Evolutionary conservation across 2,888 invertebrate genomes (phyloP).

Genomic region (Tineola bisselliella): DNA sequence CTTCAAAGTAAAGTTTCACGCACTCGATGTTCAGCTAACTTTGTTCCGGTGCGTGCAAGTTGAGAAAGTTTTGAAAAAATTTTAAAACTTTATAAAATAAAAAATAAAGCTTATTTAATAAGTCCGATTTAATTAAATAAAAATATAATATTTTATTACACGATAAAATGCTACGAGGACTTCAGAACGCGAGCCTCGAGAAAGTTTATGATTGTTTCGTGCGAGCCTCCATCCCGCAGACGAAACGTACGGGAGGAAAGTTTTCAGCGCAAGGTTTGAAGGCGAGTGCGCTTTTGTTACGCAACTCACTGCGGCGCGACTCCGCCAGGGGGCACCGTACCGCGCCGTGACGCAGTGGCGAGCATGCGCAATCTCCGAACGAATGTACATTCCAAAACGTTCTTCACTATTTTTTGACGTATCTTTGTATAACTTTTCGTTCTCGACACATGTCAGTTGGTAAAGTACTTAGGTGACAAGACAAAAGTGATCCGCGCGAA

Average conservation of each 20-base stretch:
- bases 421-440: constrained; percentile 34
- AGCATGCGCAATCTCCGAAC: constrained; percentile 47
- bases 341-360: constrained; percentile 62
- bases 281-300: constrained; percentile 63
- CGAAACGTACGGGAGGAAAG: constrained; percentile 52
- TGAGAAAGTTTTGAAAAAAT: background rate
- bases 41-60: background rate
- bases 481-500: background rate
- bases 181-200: constrained; percentile 6
- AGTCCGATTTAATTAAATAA: background rate
- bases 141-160: background rate
- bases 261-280: constrained; percentile 53
- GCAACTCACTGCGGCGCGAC: constrained; percentile 59
- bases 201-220: constrained; percentile 19
- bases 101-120: constrained; percentile 26
- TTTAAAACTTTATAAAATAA: constrained; percentile 36
- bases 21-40: background rate
- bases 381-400: background rate
- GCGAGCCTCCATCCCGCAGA: constrained; percentile 43
- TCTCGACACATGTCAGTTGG: constrained; percentile 24
- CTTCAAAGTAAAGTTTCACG: constrained; percentile 19
- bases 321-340: constrained; percentile 63
- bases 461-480: background rate
- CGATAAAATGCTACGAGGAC: background rate
- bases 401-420: constrained; percentile 8